Conservation (phyloP, 2,797 vertebrate genomes). For the Prionace glauca region DNA sequence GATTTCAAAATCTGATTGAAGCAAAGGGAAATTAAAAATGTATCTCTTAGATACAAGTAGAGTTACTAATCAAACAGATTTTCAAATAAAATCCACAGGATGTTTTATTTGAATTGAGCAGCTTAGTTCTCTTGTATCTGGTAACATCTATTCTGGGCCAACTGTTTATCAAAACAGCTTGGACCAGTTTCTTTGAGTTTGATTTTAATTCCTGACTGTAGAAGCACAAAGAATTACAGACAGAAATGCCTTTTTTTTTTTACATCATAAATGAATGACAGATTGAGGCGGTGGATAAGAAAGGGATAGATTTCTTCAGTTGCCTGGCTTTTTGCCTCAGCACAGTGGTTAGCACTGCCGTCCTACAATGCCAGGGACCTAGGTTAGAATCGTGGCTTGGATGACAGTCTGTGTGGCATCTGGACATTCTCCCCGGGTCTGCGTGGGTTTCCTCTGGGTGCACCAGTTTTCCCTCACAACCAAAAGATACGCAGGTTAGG, state of each 20-base stretch:
- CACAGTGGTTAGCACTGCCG: too few species aligned
- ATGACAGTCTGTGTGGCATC: too few species aligned
- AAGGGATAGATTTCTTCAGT: background rate
- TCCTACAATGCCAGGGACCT: too few species aligned
- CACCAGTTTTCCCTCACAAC: too few species aligned
- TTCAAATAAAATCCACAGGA: background rate
- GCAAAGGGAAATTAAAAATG: background rate
- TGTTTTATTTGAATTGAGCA: background rate
- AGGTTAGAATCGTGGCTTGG: too few species aligned
- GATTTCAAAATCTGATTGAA: slow-evolving; percentile 12
- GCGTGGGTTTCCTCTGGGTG: too few species aligned
- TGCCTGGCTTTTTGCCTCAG: background rate
- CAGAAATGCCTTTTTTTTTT: background rate
- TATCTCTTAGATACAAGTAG: background rate
- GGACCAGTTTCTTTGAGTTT: background rate
- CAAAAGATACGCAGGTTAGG: too few species aligned
- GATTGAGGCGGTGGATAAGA: background rate
- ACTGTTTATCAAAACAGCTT: background rate
- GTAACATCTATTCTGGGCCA: background rate
- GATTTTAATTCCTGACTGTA: background rate
- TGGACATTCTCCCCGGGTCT: too few species aligned
- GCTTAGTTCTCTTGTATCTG: background rate
- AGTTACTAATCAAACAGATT: background rate
- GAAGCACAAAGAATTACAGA: background rate
- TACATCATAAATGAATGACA: background rate